Percentiles rank a stretch among this genome's conserved stretches.
phyloP scores from a whole-genome alignment of 53 echinoderm and acorn worm species.

The Apostichopus leukothele region DNA sequence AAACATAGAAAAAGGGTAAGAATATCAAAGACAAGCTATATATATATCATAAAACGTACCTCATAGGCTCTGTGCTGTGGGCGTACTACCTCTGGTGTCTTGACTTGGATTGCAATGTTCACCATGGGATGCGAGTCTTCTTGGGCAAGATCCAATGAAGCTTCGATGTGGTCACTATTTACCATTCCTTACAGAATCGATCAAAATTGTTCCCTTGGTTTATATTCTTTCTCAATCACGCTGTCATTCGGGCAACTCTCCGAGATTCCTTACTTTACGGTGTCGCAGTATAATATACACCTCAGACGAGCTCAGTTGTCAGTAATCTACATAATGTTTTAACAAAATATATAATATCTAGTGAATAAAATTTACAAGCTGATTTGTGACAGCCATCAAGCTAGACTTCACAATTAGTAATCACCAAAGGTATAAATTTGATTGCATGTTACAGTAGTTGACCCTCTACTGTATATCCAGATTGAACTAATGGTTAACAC shows the following conservation, averaged over 20 bases:
- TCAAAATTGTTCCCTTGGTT: neutral
- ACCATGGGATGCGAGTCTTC: constrained; percentile 53
- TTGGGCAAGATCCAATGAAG: constrained; percentile 25
- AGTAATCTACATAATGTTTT: no score
- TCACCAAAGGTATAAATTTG: no score
- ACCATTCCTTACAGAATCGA: constrained; percentile 13
- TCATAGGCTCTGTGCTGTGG: constrained; percentile 25
- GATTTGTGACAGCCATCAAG: no score
- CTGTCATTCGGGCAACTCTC: neutral
- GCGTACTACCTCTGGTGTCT: constrained; percentile 26
- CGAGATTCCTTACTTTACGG: neutral
- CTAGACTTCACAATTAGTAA: no score
- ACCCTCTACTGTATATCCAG: no score
- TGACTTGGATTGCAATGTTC: constrained; percentile 41
- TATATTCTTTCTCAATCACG: neutral
- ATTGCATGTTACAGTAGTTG: no score
- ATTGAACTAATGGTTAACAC: no score
- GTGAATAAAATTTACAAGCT: no score
- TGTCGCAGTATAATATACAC: neutral
- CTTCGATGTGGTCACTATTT: constrained; percentile 22
- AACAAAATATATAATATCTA: no score
- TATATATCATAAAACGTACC: neutral
- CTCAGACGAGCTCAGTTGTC: neutral
- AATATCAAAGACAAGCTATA: no score
- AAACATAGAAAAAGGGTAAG: no score